Evolutionary conservation across 2,797 vertebrate genomes (phyloP).

Genomic region (Enteromius radiatus): DNA sequence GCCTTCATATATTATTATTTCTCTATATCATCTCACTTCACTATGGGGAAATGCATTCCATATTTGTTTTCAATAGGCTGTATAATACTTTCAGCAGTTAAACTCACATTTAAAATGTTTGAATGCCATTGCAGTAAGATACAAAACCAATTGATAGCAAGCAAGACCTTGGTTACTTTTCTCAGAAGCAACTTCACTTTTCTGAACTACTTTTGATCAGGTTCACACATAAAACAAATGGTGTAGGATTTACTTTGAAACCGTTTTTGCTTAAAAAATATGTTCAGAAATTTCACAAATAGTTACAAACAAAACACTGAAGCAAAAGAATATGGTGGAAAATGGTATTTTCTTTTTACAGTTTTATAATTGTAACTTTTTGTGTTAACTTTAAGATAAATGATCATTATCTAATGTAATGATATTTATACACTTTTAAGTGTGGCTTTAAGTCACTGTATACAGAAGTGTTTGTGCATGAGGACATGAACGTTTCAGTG

Average conservation of each 20-base stretch:
- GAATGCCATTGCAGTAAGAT: neutral
- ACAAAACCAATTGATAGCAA: neutral
- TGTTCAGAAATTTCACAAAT: neutral
- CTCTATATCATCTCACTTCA: neutral
- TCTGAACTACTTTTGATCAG: neutral
- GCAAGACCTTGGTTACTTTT: neutral
- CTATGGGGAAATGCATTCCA: neutral
- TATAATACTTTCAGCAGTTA: neutral
- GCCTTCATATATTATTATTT: constrained; percentile 11
- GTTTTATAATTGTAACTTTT: neutral
- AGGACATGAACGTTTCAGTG: neutral
- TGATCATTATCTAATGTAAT: neutral
- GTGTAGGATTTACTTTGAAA: neutral
- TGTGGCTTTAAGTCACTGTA: neutral
- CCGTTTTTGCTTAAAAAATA: neutral
- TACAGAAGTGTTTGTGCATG: constrained; percentile 20
- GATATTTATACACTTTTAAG: neutral
- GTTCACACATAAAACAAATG: neutral
- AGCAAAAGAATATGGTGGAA: neutral
- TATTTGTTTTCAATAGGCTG: constrained; percentile 14
- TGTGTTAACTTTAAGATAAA: neutral
- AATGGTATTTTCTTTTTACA: neutral
- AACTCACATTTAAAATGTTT: neutral
- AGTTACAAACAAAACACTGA: neutral
- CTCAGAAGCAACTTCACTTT: neutral